Base-by-base conservation (phyloP, 1,140 invertebrate genomes). In the Euglossa dilemma region DNA sequence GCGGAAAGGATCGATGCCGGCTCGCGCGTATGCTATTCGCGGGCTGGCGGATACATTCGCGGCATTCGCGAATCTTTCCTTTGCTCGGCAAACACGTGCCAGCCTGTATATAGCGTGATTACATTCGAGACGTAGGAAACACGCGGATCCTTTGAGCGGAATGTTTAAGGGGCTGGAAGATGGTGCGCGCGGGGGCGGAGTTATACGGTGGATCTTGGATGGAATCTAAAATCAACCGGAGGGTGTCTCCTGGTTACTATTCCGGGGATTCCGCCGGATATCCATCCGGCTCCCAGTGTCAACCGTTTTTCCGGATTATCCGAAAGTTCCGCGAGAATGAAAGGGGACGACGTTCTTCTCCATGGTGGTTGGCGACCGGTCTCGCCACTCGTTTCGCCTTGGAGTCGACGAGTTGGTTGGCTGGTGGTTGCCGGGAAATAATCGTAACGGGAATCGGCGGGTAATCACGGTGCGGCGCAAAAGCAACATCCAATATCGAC, bases 191-290 rank as follows among this genome's bases (percentile, higher is more conserved):
- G 59, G 36, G 71, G 56, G 66, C 1, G 63, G 78, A 90, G 84
- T 89, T 90, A 89, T 89, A 80, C 87, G 85, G 47, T 54, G 77
- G 66, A 63, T 77, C 81, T 69, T 61, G 88, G 74, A 82, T 64
- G 81, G 88, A 90, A 90, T 90, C 78, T 90, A 88, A 90, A 90
- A 86, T 90, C 88, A 80, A 85, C 73, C 69, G 47, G 56, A 45
- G 66, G 71, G 72, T 71, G 67, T 80, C 74, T 85, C 69, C 78
- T 88, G 80, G 86, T 90, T 90, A 76, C 85, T 86, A 88, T 90
- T 90, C 89, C 87, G 54, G 56, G 61, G 66, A 90, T 87, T 77
- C 83, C 28, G 59, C 45, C 74, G 85, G 67, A 80, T 89, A 87
- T 90, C 71, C 80, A 80, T 80, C 74, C 54, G 54, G 28, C 47